Evolutionary conservation across 2,888 invertebrate species (phyloP), one percentile per base, ranked within the genome.

Genomic region (Diadegma fenestrale): DNA sequence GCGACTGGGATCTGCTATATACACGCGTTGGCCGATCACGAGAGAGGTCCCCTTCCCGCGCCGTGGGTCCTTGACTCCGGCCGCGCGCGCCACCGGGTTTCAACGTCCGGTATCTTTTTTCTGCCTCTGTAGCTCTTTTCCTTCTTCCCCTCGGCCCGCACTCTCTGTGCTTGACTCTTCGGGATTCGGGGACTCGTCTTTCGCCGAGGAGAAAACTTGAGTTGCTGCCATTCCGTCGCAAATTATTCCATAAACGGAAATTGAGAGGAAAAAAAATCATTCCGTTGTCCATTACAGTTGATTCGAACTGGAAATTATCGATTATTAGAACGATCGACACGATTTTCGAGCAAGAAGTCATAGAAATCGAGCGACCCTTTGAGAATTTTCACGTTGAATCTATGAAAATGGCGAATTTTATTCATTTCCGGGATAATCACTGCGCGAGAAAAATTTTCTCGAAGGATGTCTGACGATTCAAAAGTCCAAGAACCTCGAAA

Each of bases 31-130:
- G 71, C 58, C 69, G 80, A 79, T 80, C 82, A 85, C 78, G 68
- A 64, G 80, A 64, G 80, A 79, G 80, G 58, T 88, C 88, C 88
- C 87, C 51, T 51, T 17, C 51, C 19, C 51, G 51, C 51, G 51
- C 22, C 87, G 58, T 69, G 88, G 89, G 86, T 88, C 87, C 89
- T 85, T 88, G 87, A 80, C 88, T 87, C 88, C 88, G 76, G 80
- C 64, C 72, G 85, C 71, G 66, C 78, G 69, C 33, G 80, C 78
- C 73, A 84, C 80, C 81, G 78, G 51, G 71, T 81, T 84, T 7
- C 33, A 43, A 54, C 45, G 45, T 61, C 69, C 71, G n/a, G 19
- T 71, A 61, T 43, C 61, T 79, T 76, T 80, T 64, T 63, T 78
- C 61, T 61, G 68, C 72, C 85, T 80, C 71, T 61, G 51, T 76